Evolutionary conservation across 2,113 vertebrate genomes (phyloP).

Genomic region (Nematolebias whitei): DNA sequence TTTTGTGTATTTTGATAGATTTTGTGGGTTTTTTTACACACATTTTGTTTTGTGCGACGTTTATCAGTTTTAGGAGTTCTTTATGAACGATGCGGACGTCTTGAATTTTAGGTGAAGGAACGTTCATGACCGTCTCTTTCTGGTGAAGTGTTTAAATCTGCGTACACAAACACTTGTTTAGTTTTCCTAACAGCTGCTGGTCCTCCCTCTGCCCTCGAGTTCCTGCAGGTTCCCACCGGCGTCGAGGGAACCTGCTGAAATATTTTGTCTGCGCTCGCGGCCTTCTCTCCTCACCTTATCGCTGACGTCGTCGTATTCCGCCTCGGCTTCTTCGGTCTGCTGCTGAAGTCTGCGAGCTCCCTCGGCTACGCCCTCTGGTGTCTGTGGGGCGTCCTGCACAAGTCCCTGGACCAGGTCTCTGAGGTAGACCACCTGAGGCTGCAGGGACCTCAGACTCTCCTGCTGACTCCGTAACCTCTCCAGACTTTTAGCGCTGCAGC

Average conservation of each 20-base stretch:
- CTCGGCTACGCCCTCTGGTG: conserved; percentile 74
- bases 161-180: too few relatives aligned
- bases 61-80: too few relatives aligned
- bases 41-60: too few relatives aligned
- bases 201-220: not conserved
- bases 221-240: not conserved
- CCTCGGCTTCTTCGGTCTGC: conserved; percentile 85
- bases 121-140: not conserved
- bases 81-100: too few relatives aligned
- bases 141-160: too few relatives aligned
- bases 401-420: conserved; percentile 89
- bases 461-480: conserved; percentile 92
- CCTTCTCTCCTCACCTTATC: conserved; percentile 80
- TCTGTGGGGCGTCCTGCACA: conserved; percentile 87
- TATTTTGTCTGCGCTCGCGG: too few relatives aligned
- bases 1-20: too few relatives aligned
- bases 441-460: conserved; percentile 86
- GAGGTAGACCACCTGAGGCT: conserved; percentile 92
- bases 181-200: too few relatives aligned
- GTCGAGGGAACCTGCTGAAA: too few relatives aligned
- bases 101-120: too few relatives aligned
- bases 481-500: conserved; percentile 94
- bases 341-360: conserved; percentile 82
- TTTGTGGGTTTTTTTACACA: too few relatives aligned
- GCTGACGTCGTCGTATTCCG: conserved; percentile 83